phyloP scores from a whole-genome alignment of 2,888 invertebrate genomes.

The Eupithecia centaureata region DNA sequence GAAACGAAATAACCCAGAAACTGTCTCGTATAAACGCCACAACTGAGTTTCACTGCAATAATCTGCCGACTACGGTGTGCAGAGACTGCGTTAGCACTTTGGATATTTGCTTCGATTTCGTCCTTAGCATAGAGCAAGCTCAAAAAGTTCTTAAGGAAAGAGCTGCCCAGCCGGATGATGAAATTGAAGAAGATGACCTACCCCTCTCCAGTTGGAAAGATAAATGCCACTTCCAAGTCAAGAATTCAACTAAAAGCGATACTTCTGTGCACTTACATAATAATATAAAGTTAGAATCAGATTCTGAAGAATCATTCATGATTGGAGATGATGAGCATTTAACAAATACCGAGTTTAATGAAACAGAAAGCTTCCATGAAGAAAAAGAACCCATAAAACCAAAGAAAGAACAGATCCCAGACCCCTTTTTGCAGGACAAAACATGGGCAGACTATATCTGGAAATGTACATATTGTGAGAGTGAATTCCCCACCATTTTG shows the following conservation, averaged over 20 bases:
- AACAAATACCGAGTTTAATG: not conserved
- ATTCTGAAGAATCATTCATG: constrained; percentile 39
- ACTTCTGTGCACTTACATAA: not conserved
- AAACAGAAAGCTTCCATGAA: not conserved
- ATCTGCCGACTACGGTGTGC: constrained; percentile 62
- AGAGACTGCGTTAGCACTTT: constrained; percentile 56
- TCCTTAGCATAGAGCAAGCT: constrained; percentile 57
- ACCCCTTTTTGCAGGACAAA: not conserved
- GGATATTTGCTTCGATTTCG: constrained; percentile 61
- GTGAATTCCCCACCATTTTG: constrained; percentile 56
- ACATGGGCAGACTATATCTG: constrained; percentile 67
- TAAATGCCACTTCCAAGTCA: not conserved
- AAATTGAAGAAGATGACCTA: not conserved
- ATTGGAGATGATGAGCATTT: not conserved
- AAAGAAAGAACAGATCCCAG: not conserved
- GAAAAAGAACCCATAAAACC: not conserved
- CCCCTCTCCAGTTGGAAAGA: not conserved
- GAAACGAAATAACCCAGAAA: constrained; percentile 44
- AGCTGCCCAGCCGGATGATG: not conserved
- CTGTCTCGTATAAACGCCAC: constrained; percentile 52
- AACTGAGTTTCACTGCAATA: constrained; percentile 49
- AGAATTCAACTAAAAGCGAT: not conserved
- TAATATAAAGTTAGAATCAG: not conserved
- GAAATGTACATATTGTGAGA: constrained; percentile 65
- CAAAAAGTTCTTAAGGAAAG: constrained; percentile 49